A percentile compares a stretch with the other conserved stretches of the same genome.
Conservation (phyloP, 2,113 vertebrate genomes). For the human (Homo sapiens) region DNA sequence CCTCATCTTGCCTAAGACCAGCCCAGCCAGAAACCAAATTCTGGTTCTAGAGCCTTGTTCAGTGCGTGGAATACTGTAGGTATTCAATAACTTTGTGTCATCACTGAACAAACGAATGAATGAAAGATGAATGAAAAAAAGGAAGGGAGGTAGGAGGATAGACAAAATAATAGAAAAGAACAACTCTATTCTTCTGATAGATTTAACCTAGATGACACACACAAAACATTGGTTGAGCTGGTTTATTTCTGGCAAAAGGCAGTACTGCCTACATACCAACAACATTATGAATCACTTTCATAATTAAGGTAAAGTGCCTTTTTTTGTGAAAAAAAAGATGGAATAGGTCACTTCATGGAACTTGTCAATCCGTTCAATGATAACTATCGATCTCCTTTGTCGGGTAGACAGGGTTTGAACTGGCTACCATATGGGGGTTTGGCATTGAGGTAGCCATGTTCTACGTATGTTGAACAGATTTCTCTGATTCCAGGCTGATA, state of each 20-base stretch:
- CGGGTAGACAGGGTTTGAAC: not conserved
- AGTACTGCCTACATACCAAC: conserved; percentile 7
- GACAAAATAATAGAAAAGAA: conserved; percentile 8
- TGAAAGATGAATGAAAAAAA: not conserved
- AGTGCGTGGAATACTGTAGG: not conserved
- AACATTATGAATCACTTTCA: conserved; percentile 43
- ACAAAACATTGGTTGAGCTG: not conserved
- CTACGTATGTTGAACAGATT: not conserved
- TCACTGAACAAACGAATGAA: not conserved
- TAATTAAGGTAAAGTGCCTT: conserved; percentile 46
- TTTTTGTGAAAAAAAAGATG: not conserved
- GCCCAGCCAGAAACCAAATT: not conserved
- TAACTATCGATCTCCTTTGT: not conserved
- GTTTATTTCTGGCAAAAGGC: conserved; percentile 59
- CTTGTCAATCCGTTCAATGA: not conserved
- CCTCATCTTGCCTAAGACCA: not conserved
- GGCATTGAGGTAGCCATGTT: not conserved
- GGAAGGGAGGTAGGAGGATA: not conserved
- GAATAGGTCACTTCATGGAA: not conserved
- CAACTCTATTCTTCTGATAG: not conserved
- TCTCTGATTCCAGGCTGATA: not conserved
- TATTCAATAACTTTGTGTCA: not conserved
- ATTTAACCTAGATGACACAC: conserved; percentile 39
- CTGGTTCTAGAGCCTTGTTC: not conserved
- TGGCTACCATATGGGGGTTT: not conserved